Evolutionary conservation across 2,797 vertebrate species (phyloP).

Genomic region (Silurus aristotelis): DNA sequence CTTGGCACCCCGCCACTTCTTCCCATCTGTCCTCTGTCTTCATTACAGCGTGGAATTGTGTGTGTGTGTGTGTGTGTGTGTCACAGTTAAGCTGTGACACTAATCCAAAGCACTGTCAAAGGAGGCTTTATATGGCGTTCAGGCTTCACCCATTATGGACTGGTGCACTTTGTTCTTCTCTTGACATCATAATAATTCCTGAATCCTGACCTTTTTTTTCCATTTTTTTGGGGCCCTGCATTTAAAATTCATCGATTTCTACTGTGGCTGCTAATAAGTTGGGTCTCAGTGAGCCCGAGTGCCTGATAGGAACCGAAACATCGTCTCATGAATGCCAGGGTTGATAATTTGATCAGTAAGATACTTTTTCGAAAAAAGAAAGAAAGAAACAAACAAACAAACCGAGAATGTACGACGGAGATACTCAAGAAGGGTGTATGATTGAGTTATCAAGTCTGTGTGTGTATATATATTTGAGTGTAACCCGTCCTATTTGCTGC

Average conservation of each 20-base stretch:
- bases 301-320: no score
- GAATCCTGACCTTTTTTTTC: no score
- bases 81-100: constrained; percentile 35
- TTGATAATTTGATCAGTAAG: no score
- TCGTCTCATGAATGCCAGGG: no score
- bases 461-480: no score
- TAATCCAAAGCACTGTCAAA: constrained; percentile 31
- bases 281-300: no score
- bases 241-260: background rate
- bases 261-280: no score
- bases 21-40: constrained; percentile 77
- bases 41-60: constrained; percentile 60
- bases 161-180: background rate
- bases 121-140: constrained; percentile 25
- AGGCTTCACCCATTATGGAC: background rate
- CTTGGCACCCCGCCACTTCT: constrained; percentile 71
- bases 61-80: constrained; percentile 26
- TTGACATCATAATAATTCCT: no score
- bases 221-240: background rate
- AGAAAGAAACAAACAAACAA: background rate
- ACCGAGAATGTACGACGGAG: no score
- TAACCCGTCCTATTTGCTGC: background rate
- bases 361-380: no score
- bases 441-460: background rate
- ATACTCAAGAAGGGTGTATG: no score